Conservation (phyloP, 2,797 vertebrate genomes). For the Ficedula albicollis region DNA sequence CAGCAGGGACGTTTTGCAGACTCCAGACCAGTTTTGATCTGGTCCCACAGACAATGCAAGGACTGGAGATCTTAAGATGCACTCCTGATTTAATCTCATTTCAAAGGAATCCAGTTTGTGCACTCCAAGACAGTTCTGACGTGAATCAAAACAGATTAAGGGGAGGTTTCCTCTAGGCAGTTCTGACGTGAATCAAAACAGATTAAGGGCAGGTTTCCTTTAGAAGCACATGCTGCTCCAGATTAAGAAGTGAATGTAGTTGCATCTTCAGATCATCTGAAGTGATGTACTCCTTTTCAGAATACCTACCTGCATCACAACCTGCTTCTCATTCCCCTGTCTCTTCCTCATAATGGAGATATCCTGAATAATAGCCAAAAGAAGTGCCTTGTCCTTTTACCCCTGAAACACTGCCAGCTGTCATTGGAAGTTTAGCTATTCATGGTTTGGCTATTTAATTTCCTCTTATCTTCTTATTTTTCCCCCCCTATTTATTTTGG, state of each 20-base stretch:
- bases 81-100: neutral
- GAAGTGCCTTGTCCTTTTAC: neutral
- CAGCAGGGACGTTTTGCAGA: rapidly evolving
- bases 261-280: neutral
- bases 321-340: neutral
- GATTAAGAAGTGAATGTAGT: neutral
- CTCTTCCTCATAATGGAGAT: neutral
- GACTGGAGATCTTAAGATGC: neutral
- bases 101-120: neutral
- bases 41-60: neutral
- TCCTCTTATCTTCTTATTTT: neutral
- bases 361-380: neutral
- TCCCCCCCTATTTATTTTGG: neutral
- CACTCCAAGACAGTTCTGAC: neutral
- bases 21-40: neutral
- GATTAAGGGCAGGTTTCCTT: neutral
- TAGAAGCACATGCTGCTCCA: neutral
- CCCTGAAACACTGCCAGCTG: neutral
- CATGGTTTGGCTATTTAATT: neutral
- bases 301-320: neutral
- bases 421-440: neutral
- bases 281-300: neutral
- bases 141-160: neutral
- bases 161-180: neutral
- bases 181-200: neutral